These are phyloP conservation scores for Hyposmocoma kahamanoa DNA, from an alignment of 1,140 invertebrate genomes.

Conservation along the genomic window DNA sequence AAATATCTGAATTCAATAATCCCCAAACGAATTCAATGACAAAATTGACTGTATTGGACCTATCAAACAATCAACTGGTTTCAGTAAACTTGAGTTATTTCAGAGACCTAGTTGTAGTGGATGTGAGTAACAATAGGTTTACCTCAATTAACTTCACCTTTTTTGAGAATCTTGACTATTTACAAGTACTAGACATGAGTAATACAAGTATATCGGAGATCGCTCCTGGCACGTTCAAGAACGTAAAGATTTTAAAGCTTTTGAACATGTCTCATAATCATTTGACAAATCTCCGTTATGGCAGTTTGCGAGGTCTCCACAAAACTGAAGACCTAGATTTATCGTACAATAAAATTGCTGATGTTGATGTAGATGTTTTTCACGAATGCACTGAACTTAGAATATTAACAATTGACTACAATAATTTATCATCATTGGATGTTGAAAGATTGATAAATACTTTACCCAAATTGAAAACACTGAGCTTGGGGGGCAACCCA, in stretches of 20 bases:
- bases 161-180: constrained; percentile 27
- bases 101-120: constrained; percentile 33
- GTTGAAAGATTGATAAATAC: constrained; percentile 33
- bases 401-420: constrained; percentile 49
- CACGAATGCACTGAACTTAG: constrained; percentile 46
- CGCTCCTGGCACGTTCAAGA: constrained; percentile 46
- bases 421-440: constrained; percentile 39
- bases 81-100: constrained; percentile 37
- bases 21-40: constrained; percentile 29
- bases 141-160: constrained; percentile 27
- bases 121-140: constrained; percentile 40
- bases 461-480: constrained; percentile 28
- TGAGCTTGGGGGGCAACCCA: constrained; percentile 57
- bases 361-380: constrained; percentile 45
- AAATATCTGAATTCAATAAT: constrained; percentile 41
- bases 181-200: constrained; percentile 45
- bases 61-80: constrained; percentile 37
- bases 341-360: constrained; percentile 40
- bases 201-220: constrained; percentile 35
- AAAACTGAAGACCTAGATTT: constrained; percentile 44
- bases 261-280: constrained; percentile 48
- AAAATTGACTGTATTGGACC: constrained; percentile 28
- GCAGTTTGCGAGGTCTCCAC: constrained; percentile 43
- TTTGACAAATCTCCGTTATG: constrained; percentile 36
- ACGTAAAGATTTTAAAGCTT: constrained; percentile 41